phyloP scores from a whole-genome alignment of 2,113 vertebrate species.

The Edolisoma coerulescens region DNA sequence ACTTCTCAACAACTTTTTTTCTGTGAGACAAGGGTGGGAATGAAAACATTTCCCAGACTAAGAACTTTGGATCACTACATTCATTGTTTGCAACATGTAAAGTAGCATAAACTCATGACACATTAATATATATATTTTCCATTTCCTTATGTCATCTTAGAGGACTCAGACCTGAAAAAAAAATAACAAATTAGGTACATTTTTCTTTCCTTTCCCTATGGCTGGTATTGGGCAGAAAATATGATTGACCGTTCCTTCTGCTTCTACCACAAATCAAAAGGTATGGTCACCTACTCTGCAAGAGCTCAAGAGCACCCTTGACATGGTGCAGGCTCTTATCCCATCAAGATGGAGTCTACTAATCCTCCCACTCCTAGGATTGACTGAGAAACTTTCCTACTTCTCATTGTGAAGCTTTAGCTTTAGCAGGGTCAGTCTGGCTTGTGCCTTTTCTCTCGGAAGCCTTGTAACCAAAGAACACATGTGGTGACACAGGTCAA shows the following conservation, averaged over 20 bases:
- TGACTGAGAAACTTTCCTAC: neutral
- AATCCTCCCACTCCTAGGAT: neutral
- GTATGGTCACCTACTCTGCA: neutral
- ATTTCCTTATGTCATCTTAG: neutral
- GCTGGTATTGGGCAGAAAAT: neutral
- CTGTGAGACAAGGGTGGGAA: neutral
- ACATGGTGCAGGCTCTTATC: neutral
- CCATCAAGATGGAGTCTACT: neutral
- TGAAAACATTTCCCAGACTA: neutral
- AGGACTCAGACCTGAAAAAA: neutral
- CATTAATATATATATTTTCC: neutral
- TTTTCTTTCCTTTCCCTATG: neutral
- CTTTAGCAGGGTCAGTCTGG: neutral
- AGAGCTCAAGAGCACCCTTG: neutral
- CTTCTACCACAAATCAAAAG: neutral
- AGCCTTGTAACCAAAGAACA: neutral
- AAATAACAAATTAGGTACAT: fast-evolving
- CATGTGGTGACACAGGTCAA: neutral
- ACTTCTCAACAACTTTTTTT: neutral
- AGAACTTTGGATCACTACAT: neutral
- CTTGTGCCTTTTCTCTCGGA: neutral
- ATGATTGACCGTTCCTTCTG: neutral
- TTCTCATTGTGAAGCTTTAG: neutral
- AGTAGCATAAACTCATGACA: neutral
- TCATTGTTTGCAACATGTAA: neutral